Conservation (phyloP, 1,140 invertebrate genomes). For the Drosophila teissieri region DNA sequence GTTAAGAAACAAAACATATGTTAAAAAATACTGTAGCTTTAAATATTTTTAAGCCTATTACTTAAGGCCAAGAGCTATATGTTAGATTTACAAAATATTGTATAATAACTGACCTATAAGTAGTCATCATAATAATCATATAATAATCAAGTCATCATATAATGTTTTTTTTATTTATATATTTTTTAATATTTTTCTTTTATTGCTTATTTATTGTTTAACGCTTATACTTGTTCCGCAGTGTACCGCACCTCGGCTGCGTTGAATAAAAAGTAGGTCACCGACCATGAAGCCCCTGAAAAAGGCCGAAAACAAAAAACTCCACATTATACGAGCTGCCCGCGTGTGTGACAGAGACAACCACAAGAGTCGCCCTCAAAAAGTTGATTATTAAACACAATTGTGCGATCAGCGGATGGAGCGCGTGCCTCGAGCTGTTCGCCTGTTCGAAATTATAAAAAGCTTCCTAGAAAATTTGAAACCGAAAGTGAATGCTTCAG, state of each 20-base stretch:
- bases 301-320: conserved; percentile 31
- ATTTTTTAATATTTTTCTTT: neutral
- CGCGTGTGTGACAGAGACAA: conserved; percentile 37
- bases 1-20: too few relatives aligned
- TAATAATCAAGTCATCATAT: too few relatives aligned
- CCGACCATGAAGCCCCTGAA: conserved; percentile 28
- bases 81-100: too few relatives aligned
- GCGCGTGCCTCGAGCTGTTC: conserved; percentile 50
- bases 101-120: too few relatives aligned
- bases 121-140: too few relatives aligned
- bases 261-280: conserved; percentile 44
- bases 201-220: neutral
- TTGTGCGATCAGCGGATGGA: conserved; percentile 13
- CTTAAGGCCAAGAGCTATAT: too few relatives aligned
- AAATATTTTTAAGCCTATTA: too few relatives aligned
- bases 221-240: neutral
- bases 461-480: conserved; percentile 78
- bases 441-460: conserved; percentile 75
- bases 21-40: neutral
- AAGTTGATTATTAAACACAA: conserved; percentile 35
- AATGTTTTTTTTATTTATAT: neutral
- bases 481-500: conserved; percentile 69
- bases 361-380: conserved; percentile 22
- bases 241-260: conserved; percentile 5
- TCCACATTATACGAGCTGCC: conserved; percentile 1